Conservation (phyloP, 2,113 vertebrate species). For the Ictalurus furcatus region DNA sequence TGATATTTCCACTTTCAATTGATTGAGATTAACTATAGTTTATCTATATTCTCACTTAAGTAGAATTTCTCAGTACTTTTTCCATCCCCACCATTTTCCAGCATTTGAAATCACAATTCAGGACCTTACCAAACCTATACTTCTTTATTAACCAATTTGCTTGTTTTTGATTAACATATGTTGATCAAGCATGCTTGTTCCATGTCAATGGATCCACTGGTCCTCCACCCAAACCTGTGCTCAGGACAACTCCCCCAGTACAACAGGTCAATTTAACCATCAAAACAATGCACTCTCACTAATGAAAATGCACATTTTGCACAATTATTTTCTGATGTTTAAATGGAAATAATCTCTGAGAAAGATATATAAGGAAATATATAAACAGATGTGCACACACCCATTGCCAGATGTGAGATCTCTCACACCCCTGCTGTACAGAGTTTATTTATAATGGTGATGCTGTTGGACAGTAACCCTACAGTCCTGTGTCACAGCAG, state of each 20-base stretch:
- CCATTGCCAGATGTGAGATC: conserved; percentile 34
- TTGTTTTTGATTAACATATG: background rate
- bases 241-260: background rate
- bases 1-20: background rate
- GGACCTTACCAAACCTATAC: background rate
- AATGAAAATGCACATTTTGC: background rate
- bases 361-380: background rate
- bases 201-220: background rate
- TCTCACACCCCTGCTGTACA: conserved; percentile 31
- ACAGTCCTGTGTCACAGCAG: background rate
- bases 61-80: background rate
- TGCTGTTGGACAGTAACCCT: conserved; percentile 36
- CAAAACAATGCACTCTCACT: background rate
- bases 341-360: background rate
- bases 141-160: background rate
- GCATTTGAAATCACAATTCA: background rate
- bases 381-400: background rate
- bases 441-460: conserved; percentile 41
- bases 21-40: background rate
- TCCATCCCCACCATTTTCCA: background rate
- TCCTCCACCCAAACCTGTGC: background rate
- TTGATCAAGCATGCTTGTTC: background rate
- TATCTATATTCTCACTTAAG: background rate
- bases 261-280: background rate
- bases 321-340: background rate